Percentiles rank a stretch among this genome's conserved stretches.
Conservation (phyloP, 2,797 vertebrate species). For the Lepilemur septentrionalis region DNA sequence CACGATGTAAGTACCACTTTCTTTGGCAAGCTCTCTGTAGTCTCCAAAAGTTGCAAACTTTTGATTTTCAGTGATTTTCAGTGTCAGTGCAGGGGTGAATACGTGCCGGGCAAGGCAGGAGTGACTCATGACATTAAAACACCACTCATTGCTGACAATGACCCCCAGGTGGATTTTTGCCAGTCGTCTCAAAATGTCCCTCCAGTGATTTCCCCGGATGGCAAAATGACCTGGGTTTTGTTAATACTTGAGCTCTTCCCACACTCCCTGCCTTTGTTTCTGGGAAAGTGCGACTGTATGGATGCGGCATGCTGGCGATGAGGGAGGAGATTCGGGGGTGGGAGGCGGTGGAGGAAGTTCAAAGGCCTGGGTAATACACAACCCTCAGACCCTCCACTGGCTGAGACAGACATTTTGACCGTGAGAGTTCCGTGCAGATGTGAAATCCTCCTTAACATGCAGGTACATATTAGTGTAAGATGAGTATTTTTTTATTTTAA, state of each 20-base stretch:
- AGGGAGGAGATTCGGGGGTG: background rate
- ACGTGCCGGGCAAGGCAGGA: rapidly evolving
- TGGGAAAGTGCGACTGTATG: background rate
- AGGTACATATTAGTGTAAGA: background rate
- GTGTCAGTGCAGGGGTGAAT: rapidly evolving
- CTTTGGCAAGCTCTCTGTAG: rapidly evolving
- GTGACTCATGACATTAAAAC: background rate
- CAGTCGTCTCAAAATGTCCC: background rate
- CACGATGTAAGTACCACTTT: conserved; percentile 92
- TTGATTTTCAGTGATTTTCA: background rate
- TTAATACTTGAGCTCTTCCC: background rate
- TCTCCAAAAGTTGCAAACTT: background rate
- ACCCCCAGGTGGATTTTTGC: background rate
- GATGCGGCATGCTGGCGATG: too few relatives aligned
- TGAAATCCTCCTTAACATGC: background rate
- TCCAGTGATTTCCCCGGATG: background rate
- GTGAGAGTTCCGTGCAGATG: background rate
- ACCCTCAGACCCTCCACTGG: background rate
- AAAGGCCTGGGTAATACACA: background rate
- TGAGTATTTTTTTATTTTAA: background rate
- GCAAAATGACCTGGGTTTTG: background rate
- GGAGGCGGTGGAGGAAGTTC: background rate
- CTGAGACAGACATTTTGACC: background rate
- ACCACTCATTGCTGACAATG: background rate
- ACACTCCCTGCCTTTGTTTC: background rate